Percentiles rank a stretch among this genome's conserved stretches.
Conservation (phyloP, 64 coral and sea anemone genomes). For the Actinia tenebrosa region DNA sequence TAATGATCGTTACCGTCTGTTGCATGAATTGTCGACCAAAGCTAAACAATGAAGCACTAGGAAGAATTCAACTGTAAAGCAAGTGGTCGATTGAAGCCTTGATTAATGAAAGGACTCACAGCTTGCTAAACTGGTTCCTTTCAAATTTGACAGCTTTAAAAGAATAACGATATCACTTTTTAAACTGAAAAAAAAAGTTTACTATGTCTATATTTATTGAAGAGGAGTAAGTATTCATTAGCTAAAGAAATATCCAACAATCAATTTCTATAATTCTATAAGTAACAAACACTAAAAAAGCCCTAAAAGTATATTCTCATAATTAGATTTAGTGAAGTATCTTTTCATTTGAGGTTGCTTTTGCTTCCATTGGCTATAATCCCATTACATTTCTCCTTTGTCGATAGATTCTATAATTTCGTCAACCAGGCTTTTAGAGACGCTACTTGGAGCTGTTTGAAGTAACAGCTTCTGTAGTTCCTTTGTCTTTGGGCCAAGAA, state of each 20-base stretch:
- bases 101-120: not conserved
- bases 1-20: too few species aligned
- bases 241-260: too few species aligned
- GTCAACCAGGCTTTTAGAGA: not conserved
- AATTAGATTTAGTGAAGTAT: too few species aligned
- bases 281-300: too few species aligned
- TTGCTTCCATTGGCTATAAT: not conserved
- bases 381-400: not conserved
- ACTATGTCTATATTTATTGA: too few species aligned
- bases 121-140: not conserved
- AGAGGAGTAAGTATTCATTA: too few species aligned
- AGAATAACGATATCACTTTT: not conserved
- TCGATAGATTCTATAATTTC: not conserved
- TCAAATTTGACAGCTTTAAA: not conserved
- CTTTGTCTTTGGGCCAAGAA: slow-evolving; percentile 9
- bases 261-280: too few species aligned
- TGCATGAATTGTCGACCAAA: too few species aligned
- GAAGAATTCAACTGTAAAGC: not conserved
- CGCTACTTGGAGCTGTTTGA: not conserved
- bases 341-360: too few species aligned
- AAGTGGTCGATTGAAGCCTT: not conserved
- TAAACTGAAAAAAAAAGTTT: too few species aligned
- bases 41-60: too few species aligned
- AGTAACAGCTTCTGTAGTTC: slow-evolving; percentile 12
- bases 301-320: too few species aligned